Evolutionary conservation across 2,888 invertebrate species (phyloP).

Genomic region (Sphaeridia pumilis): DNA sequence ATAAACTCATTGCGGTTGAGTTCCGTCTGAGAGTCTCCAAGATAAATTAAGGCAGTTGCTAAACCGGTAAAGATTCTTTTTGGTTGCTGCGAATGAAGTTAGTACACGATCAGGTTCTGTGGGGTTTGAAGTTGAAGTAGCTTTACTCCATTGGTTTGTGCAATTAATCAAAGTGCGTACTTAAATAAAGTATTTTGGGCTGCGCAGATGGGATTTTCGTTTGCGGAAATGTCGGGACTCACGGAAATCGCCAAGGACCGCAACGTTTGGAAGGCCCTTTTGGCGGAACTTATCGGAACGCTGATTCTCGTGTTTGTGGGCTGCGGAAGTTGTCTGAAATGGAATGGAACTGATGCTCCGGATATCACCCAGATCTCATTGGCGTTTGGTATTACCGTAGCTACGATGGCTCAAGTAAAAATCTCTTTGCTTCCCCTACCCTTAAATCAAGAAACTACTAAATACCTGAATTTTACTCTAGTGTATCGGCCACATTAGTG

Average conservation of each 20-base stretch:
- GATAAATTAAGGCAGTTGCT: too few species aligned
- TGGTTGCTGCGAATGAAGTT: too few species aligned
- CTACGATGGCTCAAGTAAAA: slow-evolving; percentile 34
- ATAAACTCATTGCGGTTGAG: too few species aligned
- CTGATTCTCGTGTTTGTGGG: slow-evolving; percentile 78
- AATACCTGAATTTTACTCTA: slow-evolving; percentile 11
- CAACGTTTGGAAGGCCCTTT: slow-evolving; percentile 64
- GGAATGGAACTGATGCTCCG: slow-evolving; percentile 12
- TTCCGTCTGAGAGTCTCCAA: too few species aligned
- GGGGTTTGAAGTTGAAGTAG: too few species aligned
- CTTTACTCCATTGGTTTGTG: too few species aligned
- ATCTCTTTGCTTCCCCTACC: not conserved
- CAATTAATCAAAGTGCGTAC: too few species aligned
- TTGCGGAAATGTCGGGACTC: slow-evolving; percentile 50
- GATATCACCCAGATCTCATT: slow-evolving; percentile 31
- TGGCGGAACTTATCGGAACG: slow-evolving; percentile 80
- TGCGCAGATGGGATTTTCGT: slow-evolving; percentile 34
- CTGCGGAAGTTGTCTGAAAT: slow-evolving; percentile 58
- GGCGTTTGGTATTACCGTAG: slow-evolving; percentile 34
- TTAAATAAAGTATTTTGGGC: too few species aligned
- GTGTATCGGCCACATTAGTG: slow-evolving; percentile 31
- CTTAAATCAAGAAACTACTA: not conserved
- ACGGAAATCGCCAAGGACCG: slow-evolving; percentile 55
- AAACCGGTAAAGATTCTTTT: too few species aligned
- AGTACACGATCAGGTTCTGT: too few species aligned